phyloP scores from a whole-genome alignment of 2,797 vertebrate genomes.

The Tiaroga cobitis region DNA sequence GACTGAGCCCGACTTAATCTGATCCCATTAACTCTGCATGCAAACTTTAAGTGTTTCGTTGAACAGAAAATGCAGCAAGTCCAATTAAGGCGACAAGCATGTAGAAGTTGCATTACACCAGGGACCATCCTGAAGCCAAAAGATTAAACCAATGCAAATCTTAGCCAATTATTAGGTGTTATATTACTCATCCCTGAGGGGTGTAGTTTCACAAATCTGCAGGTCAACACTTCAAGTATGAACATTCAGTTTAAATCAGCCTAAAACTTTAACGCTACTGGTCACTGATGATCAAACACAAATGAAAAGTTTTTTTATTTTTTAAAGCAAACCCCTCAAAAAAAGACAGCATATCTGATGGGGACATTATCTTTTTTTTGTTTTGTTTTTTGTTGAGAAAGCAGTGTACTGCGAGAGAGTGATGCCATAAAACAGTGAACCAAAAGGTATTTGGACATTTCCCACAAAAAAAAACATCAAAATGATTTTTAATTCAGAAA shows the following conservation, averaged over 20 bases:
- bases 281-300: background rate
- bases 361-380: no score
- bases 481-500: background rate
- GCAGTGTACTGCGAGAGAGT: background rate
- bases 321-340: slow-evolving; percentile 16
- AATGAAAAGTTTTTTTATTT: background rate
- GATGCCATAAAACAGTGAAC: no score
- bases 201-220: slow-evolving; percentile 12
- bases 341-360: slow-evolving; percentile 50
- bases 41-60: background rate
- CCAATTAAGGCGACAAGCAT: background rate
- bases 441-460: background rate
- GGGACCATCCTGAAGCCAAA: background rate
- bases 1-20: background rate
- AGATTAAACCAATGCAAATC: background rate
- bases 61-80: background rate
- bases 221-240: background rate
- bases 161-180: background rate
- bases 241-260: background rate
- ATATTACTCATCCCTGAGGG: slow-evolving; percentile 17
- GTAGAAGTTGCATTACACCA: background rate
- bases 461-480: background rate
- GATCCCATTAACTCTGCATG: slow-evolving; percentile 6
- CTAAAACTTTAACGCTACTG: background rate
- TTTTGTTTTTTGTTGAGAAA: no score